Evolutionary conservation across 2,888 invertebrate species (phyloP).

Genomic region (Ophion slaviceki): DNA sequence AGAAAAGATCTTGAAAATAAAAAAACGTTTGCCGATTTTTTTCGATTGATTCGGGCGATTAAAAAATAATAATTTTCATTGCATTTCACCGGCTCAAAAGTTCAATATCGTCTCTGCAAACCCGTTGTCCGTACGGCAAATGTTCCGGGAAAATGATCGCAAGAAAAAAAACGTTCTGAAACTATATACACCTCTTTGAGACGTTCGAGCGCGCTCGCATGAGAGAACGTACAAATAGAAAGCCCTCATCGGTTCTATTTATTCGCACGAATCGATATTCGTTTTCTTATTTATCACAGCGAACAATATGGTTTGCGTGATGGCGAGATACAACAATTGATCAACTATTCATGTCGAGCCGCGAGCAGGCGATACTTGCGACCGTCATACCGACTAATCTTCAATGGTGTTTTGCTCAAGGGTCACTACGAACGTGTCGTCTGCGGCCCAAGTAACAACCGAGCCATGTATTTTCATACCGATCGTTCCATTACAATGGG

Average conservation of each 20-base stretch:
- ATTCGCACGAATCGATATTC: conserved; percentile 61
- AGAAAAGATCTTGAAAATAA: no score
- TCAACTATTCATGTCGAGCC: conserved; percentile 57
- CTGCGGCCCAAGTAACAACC: neutral
- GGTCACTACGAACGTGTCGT: conserved; percentile 35
- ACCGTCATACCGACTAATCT: conserved; percentile 42
- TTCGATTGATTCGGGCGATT: no score
- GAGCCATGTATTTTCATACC: conserved; percentile 11
- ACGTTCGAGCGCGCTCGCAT: neutral
- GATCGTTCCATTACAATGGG: neutral
- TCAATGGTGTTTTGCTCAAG: conserved; percentile 23
- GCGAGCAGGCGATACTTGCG: conserved; percentile 38
- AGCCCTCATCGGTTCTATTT: conserved; percentile 43
- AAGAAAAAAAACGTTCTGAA: neutral
- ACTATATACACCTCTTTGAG: neutral
- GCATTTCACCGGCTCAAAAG: no score
- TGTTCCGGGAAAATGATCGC: no score
- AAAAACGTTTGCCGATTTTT: no score
- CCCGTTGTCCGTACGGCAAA: no score
- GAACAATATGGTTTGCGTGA: conserved; percentile 54
- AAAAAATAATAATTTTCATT: no score
- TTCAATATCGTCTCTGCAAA: no score
- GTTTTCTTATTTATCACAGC: conserved; percentile 51
- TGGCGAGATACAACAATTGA: conserved; percentile 58
- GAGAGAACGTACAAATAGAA: conserved; percentile 6